Base-by-base conservation (phyloP, 64 coral and sea anemone genomes). In the Hydrozoanthus tunicans region DNA sequence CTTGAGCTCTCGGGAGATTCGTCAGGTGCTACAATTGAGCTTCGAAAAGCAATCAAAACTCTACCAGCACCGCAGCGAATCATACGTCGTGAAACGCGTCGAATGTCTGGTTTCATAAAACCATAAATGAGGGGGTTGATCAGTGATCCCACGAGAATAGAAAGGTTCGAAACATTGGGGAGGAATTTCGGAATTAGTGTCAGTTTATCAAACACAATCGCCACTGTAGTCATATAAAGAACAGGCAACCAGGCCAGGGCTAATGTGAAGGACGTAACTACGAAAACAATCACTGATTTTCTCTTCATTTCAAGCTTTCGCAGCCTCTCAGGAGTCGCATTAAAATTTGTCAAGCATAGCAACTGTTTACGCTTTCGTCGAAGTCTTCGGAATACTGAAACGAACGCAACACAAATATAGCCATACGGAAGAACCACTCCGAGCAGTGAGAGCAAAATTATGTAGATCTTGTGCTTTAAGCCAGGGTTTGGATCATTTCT, bases 91-190 rank as follows among this genome's bases (percentile, higher is more conserved):
- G 54, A 5, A 10, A 14, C 60, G 43, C 26, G 57, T 14, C 66
- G 73, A 81, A 95, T 90, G 89, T 95, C 94, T 9, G 94, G 94
- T 66, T 95, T 95, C 64, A 92, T 73, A 60, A 95, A 95, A 9
- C 83, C 90, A 82, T 92, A 95, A 15, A 92, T 83, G 6, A 95
- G 17, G 4, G 94, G 90, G 58, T 95, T 92, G 0, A 95, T 61
- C 7, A 95, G 15, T 7, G 94, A 95, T 15, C 94, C 80, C n/a
- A 89, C 51, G 2, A 91, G 83, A 56, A 95, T 77, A 13, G 60
- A 89, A 58, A 95, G 80, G 59, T 89, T 89, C 4, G 94, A 92
- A 64, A 92, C 64, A 7, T 56, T 78, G 15, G 58, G 7, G 12
- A 95, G 83, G 11, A 88, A 62, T 65, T 32, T 14, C 23, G 94